Evolutionary conservation across 2,888 invertebrate genomes (phyloP).

Genomic region (Phoenoteleia sp.): DNA sequence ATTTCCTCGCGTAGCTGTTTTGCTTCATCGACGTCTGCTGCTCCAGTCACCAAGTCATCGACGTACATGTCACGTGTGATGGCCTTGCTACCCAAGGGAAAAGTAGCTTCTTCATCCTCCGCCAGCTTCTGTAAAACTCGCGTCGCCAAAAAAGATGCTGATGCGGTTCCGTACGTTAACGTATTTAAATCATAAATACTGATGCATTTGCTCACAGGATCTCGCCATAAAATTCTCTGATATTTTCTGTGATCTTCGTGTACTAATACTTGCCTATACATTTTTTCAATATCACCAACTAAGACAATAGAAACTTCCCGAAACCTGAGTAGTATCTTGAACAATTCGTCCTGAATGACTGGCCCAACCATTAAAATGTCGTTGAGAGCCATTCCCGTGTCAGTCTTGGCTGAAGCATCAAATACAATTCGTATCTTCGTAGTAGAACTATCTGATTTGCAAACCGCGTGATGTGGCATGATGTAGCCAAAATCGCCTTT

Average conservation of each 20-base stretch:
- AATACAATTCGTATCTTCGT: slow-evolving; percentile 50
- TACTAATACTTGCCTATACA: slow-evolving; percentile 20
- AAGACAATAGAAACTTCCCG: neutral
- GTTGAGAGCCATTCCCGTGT: neutral
- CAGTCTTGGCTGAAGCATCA: slow-evolving; percentile 31
- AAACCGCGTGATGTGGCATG: slow-evolving; percentile 54
- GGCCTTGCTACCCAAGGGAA: neutral
- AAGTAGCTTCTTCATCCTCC: neutral
- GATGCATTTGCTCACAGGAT: slow-evolving; percentile 9
- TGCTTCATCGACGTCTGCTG: neutral
- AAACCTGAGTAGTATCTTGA: neutral
- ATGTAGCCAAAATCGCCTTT: no score
- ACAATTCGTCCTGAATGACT: slow-evolving; percentile 11
- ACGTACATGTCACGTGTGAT: neutral
- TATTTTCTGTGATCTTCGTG: slow-evolving; percentile 10
- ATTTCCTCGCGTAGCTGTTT: neutral
- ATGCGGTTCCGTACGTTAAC: neutral
- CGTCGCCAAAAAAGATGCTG: neutral
- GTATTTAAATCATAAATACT: neutral
- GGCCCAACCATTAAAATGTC: slow-evolving; percentile 34
- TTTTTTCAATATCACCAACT: slow-evolving; percentile 28
- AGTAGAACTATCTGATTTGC: slow-evolving; percentile 12
- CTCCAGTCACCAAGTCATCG: neutral
- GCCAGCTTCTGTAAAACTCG: neutral
- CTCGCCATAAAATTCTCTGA: neutral